Conservation (phyloP, 2,113 vertebrate genomes). For the Elephantulus edwardii region DNA sequence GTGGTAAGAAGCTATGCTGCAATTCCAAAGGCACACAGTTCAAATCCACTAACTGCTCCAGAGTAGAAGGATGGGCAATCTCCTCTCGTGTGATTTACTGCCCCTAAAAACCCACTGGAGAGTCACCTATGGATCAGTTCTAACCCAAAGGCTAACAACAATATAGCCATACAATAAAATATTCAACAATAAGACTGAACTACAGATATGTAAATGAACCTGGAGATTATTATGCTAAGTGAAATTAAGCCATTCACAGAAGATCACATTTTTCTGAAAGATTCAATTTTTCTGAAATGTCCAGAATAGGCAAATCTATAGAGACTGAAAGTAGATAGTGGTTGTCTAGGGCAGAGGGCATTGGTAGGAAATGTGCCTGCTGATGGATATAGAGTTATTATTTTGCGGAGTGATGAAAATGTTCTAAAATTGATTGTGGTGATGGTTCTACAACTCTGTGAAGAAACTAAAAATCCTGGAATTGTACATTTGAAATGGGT, state of each 20-base stretch:
- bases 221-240: not conserved
- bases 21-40: too few relatives aligned
- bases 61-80: too few relatives aligned
- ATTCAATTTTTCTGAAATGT: not conserved
- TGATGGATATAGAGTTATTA: not conserved
- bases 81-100: too few relatives aligned
- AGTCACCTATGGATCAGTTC: too few relatives aligned
- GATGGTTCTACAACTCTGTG: not conserved
- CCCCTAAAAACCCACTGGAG: too few relatives aligned
- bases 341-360: not conserved
- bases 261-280: not conserved
- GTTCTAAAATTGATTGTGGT: conserved; percentile 27
- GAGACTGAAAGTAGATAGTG: not conserved
- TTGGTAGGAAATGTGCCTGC: not conserved
- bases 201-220: not conserved
- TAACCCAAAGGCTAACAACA: too few relatives aligned
- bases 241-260: conserved; percentile 19
- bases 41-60: too few relatives aligned
- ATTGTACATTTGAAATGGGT: not conserved
- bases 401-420: not conserved
- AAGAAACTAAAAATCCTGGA: conserved; percentile 18
- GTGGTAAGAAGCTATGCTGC: too few relatives aligned
- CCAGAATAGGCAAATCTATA: not conserved
- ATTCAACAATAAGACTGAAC: not conserved
- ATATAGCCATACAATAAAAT: not conserved